Evolutionary conservation across 2,113 vertebrate species (phyloP), one percentile per base, ranked within the genome.

Genomic region (Suncus etruscus): DNA sequence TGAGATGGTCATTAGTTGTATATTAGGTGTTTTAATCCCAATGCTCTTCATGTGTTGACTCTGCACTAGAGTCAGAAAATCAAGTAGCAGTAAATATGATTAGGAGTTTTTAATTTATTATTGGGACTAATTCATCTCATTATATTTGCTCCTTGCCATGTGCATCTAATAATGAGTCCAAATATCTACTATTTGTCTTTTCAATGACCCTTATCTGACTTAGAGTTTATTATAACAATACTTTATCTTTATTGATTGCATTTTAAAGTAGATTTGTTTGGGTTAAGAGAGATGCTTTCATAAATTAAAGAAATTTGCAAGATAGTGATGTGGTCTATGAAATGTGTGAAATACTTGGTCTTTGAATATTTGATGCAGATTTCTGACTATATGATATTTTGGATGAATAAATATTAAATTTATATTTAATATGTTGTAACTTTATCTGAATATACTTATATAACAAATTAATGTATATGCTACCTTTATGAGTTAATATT

Each of bases 201-300:
- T 39, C 47, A 68, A 7, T 54, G 86, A 85, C 32, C 31, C 32
- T 87, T 88, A 75, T 66, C n/a, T 87, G 65, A 75, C 18, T 92
- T 89, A 63, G 24, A 32, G 29, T 74, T 79, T 83, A 39, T 91
- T 94, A 66, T 61, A 61, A 61, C 58, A 74, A 74, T 76, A 65
- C 87, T 92, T 83, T 65, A 87, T 32, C 82, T 80, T 76, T 86
- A 83, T 83, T 90, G 87, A 92, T 74, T 80, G 10, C 16, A 82
- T 78, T 92, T 90, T 92, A 86, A 73, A 76, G 45, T 68, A 92
- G 92, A 89, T 93, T 89, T 74, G 87, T 91, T 85, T 95, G 69
- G 1, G n/a, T 79, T 91, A 78, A 63, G n/a, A 11, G 66, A 66
- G 73, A 29, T 84, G 87, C 0, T 29, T 81, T 72, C 51, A 86